These are phyloP conservation scores for Benitochromis conjunctus DNA, from an alignment of 2,113 vertebrate genomes.

Conservation along the genomic window DNA sequence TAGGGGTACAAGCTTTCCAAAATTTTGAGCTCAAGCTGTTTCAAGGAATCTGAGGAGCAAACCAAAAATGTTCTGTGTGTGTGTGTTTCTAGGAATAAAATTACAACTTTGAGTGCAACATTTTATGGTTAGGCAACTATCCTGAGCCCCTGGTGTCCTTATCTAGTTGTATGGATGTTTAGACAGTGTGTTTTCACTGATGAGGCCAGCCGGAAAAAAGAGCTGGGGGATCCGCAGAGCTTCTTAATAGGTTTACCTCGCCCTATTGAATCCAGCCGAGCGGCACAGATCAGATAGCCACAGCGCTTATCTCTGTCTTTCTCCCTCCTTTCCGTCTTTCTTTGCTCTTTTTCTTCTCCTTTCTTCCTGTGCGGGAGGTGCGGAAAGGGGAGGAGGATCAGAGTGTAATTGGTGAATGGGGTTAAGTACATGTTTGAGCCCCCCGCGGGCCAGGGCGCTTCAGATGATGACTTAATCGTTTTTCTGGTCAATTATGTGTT, in stretches of 20 bases:
- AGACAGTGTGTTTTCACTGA: constrained; percentile 87
- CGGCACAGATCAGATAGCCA: constrained; percentile 90
- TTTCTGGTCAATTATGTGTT: constrained; percentile 99
- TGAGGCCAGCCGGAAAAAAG: constrained; percentile 77
- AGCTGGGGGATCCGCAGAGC: constrained; percentile 67
- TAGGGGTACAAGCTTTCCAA: constrained; percentile 73
- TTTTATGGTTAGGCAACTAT: background rate
- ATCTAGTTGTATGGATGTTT: constrained; percentile 93
- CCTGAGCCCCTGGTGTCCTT: constrained; percentile 74
- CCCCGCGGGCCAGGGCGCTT: constrained; percentile 89
- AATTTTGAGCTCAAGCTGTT: background rate
- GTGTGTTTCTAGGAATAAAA: background rate
- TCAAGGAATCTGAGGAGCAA: constrained; percentile 55
- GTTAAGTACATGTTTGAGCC: constrained; percentile 99
- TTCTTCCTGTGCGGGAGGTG: constrained; percentile 80
- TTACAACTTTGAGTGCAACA: background rate
- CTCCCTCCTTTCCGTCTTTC: constrained; percentile 54
- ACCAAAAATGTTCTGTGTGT: background rate
- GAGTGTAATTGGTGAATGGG: constrained; percentile 96
- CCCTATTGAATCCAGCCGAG: constrained; percentile 87
- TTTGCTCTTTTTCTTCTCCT: constrained; percentile 63
- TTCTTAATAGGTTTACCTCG: constrained; percentile 95
- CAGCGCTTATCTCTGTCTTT: constrained; percentile 29
- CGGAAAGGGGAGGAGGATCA: constrained; percentile 81
- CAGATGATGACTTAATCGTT: constrained; percentile 99